A percentile compares a stretch with the other conserved stretches of the same genome.
Evolutionary conservation across 2,888 invertebrate species (phyloP).

Genomic region (Frankliniella fusca): DNA sequence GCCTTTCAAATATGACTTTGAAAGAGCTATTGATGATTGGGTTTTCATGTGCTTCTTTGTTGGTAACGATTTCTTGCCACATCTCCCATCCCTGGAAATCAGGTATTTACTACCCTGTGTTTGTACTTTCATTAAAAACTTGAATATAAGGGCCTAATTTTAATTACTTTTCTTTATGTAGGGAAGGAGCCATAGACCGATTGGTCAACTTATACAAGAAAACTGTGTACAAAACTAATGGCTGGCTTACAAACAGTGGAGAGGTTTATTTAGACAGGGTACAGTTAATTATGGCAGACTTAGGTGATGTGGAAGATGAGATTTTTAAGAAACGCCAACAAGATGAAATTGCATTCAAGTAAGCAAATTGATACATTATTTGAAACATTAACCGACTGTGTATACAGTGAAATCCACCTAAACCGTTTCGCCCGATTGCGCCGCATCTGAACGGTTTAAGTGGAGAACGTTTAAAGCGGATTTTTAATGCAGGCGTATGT

Average conservation of each 20-base stretch:
- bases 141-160: not conserved
- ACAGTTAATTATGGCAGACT: constrained; percentile 88
- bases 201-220: constrained; percentile 91
- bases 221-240: constrained; percentile 89
- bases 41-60: constrained; percentile 99
- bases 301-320: constrained; percentile 93
- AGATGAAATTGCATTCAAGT: constrained; percentile 76
- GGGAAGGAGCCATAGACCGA: constrained; percentile 94
- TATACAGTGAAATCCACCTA: too few species aligned
- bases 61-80: constrained; percentile 97
- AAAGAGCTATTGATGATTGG: constrained; percentile 96
- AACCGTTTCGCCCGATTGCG: too few species aligned
- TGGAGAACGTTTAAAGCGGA: too few species aligned
- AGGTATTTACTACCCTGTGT: constrained; percentile 39
- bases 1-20: constrained; percentile 92
- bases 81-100: constrained; percentile 96
- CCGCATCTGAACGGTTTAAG: too few species aligned
- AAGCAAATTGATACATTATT: not conserved
- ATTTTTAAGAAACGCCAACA: constrained; percentile 91
- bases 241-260: constrained; percentile 92
- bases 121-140: constrained; percentile 38
- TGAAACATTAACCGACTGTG: too few species aligned
- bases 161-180: constrained; percentile 38
- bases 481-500: too few species aligned
- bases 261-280: constrained; percentile 89